A percentile compares a stretch with the other conserved stretches of the same genome.
Evolutionary conservation across 2,797 vertebrate species (phyloP).

Genomic region (Capromys pilorides): DNA sequence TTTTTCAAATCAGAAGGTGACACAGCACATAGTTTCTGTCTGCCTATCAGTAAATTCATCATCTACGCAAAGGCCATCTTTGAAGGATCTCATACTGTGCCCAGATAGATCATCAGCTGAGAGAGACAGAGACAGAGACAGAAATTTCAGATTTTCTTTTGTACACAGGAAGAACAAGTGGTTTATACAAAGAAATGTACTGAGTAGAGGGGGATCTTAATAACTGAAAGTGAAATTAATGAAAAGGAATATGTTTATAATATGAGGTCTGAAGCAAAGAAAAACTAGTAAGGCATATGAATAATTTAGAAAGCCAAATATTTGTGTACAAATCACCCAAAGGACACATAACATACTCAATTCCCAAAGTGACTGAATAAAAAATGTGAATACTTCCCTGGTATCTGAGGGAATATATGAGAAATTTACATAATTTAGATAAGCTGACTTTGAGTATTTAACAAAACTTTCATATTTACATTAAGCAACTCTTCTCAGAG

Average conservation of each 20-base stretch:
- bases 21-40: not conserved
- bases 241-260: constrained; percentile 43
- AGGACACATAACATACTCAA: constrained; percentile 33
- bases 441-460: constrained; percentile 15
- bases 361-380: constrained; percentile 11
- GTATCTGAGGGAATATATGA: constrained; percentile 1
- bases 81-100: not conserved
- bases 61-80: not conserved
- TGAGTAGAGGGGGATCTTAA: not conserved
- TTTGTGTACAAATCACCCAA: constrained; percentile 10
- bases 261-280: not conserved
- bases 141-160: not conserved
- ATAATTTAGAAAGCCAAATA: constrained; percentile 59
- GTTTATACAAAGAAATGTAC: constrained; percentile 7
- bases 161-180: not conserved
- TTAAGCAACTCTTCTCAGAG: constrained; percentile 49
- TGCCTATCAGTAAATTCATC: not conserved
- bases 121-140: not conserved
- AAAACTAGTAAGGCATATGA: constrained; percentile 46
- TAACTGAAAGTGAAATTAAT: not conserved
- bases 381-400: constrained; percentile 14
- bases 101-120: not conserved
- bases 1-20: not conserved
- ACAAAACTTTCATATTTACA: constrained; percentile 39
- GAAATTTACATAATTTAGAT: constrained; percentile 26